These are phyloP conservation scores for Polia nebulosa DNA, from an alignment of 2,888 invertebrate genomes.

Conservation along the genomic window DNA sequence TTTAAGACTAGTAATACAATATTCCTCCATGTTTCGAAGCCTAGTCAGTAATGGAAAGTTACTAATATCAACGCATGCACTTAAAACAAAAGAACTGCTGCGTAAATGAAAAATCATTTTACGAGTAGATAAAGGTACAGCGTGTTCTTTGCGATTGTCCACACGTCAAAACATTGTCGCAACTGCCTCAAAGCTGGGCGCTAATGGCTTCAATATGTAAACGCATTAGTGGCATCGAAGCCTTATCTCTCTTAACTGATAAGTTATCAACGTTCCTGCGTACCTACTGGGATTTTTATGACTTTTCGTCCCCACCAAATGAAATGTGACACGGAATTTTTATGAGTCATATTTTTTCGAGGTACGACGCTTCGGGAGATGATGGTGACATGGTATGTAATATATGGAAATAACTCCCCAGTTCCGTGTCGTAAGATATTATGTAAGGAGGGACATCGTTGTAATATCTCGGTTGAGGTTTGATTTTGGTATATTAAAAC, in stretches of 20 bases:
- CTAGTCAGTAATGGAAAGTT: constrained; percentile 12
- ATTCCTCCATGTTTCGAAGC: neutral
- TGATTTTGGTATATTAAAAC: constrained; percentile 18
- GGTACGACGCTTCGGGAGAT: constrained; percentile 35
- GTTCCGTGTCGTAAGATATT: constrained; percentile 21
- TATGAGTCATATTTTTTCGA: constrained; percentile 56
- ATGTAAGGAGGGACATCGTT: neutral
- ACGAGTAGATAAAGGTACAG: constrained; percentile 19
- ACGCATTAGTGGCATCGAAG: constrained; percentile 75
- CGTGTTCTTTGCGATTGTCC: constrained; percentile 11
- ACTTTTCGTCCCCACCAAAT: constrained; percentile 36
- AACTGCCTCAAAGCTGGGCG: constrained; percentile 50
- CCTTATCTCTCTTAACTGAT: constrained; percentile 67
- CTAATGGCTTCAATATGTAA: constrained; percentile 74
- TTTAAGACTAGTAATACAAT: no score
- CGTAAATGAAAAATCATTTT: constrained; percentile 33
- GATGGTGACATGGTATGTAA: constrained; percentile 45
- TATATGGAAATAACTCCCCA: constrained; percentile 37
- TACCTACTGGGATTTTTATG: constrained; percentile 58
- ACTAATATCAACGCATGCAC: neutral
- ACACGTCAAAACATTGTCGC: constrained; percentile 37
- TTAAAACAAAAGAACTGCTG: constrained; percentile 8
- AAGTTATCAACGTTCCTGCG: constrained; percentile 63
- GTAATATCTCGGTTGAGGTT: constrained; percentile 18
- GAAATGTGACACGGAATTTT: constrained; percentile 54